Base-by-base conservation (phyloP, 1,140 invertebrate genomes). In the Diabrotica undecimpunctata region DNA sequence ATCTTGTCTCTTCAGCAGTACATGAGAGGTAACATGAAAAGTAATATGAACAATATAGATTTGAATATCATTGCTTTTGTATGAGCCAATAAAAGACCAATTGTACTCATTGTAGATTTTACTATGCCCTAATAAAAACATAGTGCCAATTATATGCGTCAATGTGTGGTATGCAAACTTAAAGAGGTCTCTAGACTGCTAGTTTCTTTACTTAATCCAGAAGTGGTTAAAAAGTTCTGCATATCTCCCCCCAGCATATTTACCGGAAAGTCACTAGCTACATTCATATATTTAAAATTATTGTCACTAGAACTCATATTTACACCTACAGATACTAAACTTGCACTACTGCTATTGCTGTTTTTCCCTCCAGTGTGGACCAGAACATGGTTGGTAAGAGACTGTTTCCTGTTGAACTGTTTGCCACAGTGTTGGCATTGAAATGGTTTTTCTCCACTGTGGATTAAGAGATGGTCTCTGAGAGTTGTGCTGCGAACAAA, bases 361-460 rank as follows among this genome's bases (percentile, higher is more conserved):
- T 46, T 46, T 54, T 54, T 54, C 12, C 53, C 53, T 2, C 12
- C 53, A 4, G 36, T 46, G 36, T 62, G 61, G 5, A 54, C 53
- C 51, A 41, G 12, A 12, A 62, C 53, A 25, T 62, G 61, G 36
- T 54, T 62, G 36, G 51, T 54, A 14, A 62, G 52, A 8, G 61
- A 62, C 13, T 54, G 51, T 54, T 62, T 62, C 37, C 51, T 54
- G 52, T 62, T 85, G 68, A 86, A 87, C 5, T 83, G 79, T 70
- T 85, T 86, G 3, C 79, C 73, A 72, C 85, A 86, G 0, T 81
- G 80, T 0, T 78, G 79, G 64, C 85, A 86, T 5, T 81, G 79
- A 69, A 83, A 85, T 0, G 84, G 84, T 13, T 83, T 76, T 66
- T 86, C 86, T 8, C 90, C 90, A 5, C 85, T 87, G 74, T 91